These are phyloP conservation scores for Penaeus indicus DNA, from an alignment of 1,140 invertebrate genomes.

Conservation along the genomic window DNA sequence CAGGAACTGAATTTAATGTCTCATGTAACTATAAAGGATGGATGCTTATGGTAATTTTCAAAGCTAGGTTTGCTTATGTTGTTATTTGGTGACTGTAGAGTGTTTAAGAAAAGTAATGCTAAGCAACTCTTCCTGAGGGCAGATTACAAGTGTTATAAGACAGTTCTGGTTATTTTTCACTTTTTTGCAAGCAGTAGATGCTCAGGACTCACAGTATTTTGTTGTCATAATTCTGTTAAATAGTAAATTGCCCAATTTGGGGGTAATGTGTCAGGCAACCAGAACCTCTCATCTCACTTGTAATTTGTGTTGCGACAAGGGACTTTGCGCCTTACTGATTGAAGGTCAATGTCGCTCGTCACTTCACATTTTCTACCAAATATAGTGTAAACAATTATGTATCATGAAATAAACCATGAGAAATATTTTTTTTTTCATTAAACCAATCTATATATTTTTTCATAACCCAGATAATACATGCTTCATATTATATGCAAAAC, in stretches of 20 bases:
- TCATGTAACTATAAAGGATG: background rate
- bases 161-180: constrained; percentile 37
- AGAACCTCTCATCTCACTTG: constrained; percentile 56
- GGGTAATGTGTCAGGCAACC: constrained; percentile 13
- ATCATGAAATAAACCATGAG: constrained; percentile 62
- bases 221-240: background rate
- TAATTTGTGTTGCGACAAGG: constrained; percentile 62
- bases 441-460: too few species aligned
- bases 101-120: constrained; percentile 22
- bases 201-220: background rate
- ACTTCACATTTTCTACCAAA: constrained; percentile 64
- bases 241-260: constrained; percentile 20
- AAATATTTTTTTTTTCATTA: constrained; percentile 29
- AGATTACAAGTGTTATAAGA: constrained; percentile 60
- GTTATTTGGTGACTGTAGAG: constrained; percentile 23
- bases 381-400: constrained; percentile 65
- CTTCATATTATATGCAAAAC: too few species aligned
- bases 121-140: constrained; percentile 57
- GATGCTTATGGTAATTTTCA: background rate
- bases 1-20: too few species aligned
- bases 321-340: constrained; percentile 56
- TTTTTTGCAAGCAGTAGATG: constrained; percentile 8
- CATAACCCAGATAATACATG: too few species aligned
- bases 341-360: constrained; percentile 58
- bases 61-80: constrained; percentile 22